phyloP scores from a whole-genome alignment of 1,140 invertebrate species.

The Stegodyphus dumicola region DNA sequence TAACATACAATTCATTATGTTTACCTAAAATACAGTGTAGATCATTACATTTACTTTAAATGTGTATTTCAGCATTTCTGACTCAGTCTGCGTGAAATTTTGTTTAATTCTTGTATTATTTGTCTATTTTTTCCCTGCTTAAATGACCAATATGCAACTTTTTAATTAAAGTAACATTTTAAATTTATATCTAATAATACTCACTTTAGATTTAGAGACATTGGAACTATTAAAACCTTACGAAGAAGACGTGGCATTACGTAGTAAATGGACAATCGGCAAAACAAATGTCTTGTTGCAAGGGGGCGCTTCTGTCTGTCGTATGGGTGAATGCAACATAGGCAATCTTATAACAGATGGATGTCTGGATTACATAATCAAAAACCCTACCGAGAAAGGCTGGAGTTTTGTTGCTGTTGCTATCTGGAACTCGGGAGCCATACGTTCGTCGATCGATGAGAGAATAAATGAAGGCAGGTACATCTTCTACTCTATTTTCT shows the following conservation, averaged over 20 bases:
- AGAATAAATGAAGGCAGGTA: constrained; percentile 70
- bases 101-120: too few relatives aligned
- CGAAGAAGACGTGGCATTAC: constrained; percentile 72
- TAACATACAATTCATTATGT: too few relatives aligned
- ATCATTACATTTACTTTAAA: too few relatives aligned
- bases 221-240: constrained; percentile 75
- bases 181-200: too few relatives aligned
- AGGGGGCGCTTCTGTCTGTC: constrained; percentile 72
- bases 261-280: constrained; percentile 71
- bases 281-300: constrained; percentile 66
- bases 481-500: not conserved
- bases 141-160: too few relatives aligned
- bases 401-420: constrained; percentile 85
- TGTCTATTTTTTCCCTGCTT: too few relatives aligned
- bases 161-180: too few relatives aligned
- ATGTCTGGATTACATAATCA: constrained; percentile 71
- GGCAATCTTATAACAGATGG: constrained; percentile 86
- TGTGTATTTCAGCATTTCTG: too few relatives aligned
- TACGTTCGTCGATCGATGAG: constrained; percentile 75
- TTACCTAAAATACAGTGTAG: too few relatives aligned
- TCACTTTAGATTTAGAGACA: constrained; percentile 73
- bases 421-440: constrained; percentile 79
- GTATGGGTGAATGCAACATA: constrained; percentile 82
- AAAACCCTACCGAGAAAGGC: constrained; percentile 62
- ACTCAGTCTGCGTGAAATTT: too few relatives aligned